Evolutionary conservation across 2,888 invertebrate genomes (phyloP), one percentile per base, ranked within the genome.

Genomic region (Himalopsyche anomala): DNA sequence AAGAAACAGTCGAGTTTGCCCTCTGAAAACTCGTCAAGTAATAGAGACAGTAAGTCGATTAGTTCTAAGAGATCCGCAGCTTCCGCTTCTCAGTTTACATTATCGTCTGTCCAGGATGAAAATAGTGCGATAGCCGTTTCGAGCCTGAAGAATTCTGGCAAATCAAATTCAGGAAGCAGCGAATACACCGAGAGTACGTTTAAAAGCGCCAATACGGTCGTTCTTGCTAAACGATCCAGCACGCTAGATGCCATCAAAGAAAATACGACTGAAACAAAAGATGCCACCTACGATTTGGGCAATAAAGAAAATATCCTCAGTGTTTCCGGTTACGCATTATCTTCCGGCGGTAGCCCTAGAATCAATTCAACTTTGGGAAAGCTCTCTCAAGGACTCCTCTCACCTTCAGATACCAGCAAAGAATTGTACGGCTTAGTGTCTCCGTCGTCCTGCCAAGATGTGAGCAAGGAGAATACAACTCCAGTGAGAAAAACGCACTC

Each of bases 91-190:
- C 84, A 81, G 4, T 55, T 45, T 3, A 74, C 84, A 5, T 56
- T 81, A 11, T 84, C 85, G 0, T 84, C 85, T 17, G n/a, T 79
- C 28, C 74, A 56, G 28, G 81, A 85, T 6, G 84, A 74, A 51
- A 83, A 86, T 5, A 82, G 81, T 80, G 81, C 80, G n/a, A 86
- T 42, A 4, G 81, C 56, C 83, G 87, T 84, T 5, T 87, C 87
- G 2, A 87, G 83, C 5, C 38, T 85, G 9, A 88, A 86, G 55
- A 86, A 62, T 51, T 81, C 55, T 45, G 82, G 85, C 15, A 88
- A 87, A 82, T 87, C 87, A 9, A 87, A 87, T 54, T 84, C 88
- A 45, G 86, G 85, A n/a, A 87, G 87, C 82, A 88, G 85, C 40
- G 87, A 83, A 38, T 83, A 79, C 28, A 87, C 88, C 2, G 87